A percentile compares a stretch with the other conserved stretches of the same genome.
Conservation (phyloP, 2,113 vertebrate genomes). For the Barbus barbus region DNA sequence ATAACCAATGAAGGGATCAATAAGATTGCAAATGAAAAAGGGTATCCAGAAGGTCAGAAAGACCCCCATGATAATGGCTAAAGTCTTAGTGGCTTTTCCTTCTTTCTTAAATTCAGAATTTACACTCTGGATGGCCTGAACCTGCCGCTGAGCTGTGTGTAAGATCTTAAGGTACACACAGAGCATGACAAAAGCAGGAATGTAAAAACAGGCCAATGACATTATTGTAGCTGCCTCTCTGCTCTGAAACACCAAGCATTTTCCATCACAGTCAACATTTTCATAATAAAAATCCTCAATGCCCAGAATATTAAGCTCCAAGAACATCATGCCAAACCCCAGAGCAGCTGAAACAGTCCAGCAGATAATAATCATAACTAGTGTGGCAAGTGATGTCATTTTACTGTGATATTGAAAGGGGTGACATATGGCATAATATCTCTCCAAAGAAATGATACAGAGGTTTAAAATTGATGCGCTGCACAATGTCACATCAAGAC, state of each 20-base stretch:
- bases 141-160: conserved; percentile 74
- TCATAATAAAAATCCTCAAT: conserved; percentile 70
- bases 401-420: conserved; percentile 54
- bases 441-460: conserved; percentile 81
- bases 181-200: conserved; percentile 80
- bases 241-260: conserved; percentile 76
- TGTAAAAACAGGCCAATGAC: conserved; percentile 77
- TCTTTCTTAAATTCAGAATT: conserved; percentile 65
- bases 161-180: conserved; percentile 81
- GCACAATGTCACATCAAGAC: conserved; percentile 78
- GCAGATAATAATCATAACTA: conserved; percentile 49
- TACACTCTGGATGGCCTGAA: conserved; percentile 71
- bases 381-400: conserved; percentile 24
- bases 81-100: conserved; percentile 78
- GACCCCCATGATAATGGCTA: conserved; percentile 78
- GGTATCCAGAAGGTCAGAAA: conserved; percentile 83
- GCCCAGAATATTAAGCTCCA: conserved; percentile 77
- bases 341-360: conserved; percentile 51
- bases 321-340: conserved; percentile 75
- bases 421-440: conserved; percentile 70
- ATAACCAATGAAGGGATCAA: conserved; percentile 77
- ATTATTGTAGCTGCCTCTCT: conserved; percentile 71
- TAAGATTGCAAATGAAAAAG: conserved; percentile 78
- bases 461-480: conserved; percentile 82
- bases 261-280: conserved; percentile 66